A percentile compares a stretch with the other conserved stretches of the same genome.
Conservation (phyloP, 1,140 invertebrate genomes). For the Pseudomyrmex cubaensis region DNA sequence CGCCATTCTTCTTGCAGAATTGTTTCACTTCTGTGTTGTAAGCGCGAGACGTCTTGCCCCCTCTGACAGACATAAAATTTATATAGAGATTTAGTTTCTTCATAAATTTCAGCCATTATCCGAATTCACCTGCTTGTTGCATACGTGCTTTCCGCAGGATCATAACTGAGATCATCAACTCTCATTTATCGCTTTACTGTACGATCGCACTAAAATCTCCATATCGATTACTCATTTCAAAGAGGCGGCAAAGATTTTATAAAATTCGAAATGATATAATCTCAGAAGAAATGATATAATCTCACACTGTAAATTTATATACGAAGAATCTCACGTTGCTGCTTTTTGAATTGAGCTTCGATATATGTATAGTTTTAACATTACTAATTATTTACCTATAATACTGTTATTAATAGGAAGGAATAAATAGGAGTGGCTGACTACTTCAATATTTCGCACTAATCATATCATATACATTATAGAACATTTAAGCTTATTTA, state of each 20-base stretch:
- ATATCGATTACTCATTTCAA: slow-evolving; percentile 39
- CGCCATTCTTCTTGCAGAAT: slow-evolving; percentile 21
- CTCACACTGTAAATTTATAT: no score
- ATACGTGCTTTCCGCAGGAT: slow-evolving; percentile 32
- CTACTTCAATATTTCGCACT: slow-evolving; percentile 2
- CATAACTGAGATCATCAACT: neutral
- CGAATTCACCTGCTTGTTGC: slow-evolving; percentile 3
- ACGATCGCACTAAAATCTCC: slow-evolving; percentile 2
- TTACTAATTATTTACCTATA: slow-evolving; percentile 35
- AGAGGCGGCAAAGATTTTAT: neutral
- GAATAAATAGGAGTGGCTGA: neutral
- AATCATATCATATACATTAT: slow-evolving; percentile 5
- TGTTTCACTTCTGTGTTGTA: neutral
- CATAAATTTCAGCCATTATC: neutral
- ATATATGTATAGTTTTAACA: slow-evolving; percentile 10
- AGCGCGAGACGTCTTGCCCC: neutral
- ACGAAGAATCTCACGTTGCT: neutral
- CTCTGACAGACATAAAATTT: slow-evolving; percentile 4
- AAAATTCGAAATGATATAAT: neutral
- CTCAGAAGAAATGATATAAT: neutral
- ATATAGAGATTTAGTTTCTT: neutral
- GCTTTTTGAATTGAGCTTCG: slow-evolving; percentile 36
- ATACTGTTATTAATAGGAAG: slow-evolving; percentile 27
- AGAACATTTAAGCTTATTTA: slow-evolving; percentile 33
- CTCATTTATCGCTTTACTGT: neutral